Conservation (phyloP, 2,797 vertebrate species). For the Fundulus diaphanus region DNA sequence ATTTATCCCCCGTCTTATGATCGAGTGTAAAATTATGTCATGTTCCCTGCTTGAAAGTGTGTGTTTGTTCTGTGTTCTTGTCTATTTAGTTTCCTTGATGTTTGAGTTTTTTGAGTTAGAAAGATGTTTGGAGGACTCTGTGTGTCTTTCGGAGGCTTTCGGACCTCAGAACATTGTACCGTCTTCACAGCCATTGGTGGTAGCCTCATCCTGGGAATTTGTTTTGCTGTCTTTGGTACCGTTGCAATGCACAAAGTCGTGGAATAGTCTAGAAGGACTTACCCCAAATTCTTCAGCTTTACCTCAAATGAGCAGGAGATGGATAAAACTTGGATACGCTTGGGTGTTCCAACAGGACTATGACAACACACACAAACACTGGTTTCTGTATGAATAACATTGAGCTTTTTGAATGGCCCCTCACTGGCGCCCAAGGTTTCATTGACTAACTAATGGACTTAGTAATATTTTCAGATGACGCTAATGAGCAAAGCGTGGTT, state of each 20-base stretch:
- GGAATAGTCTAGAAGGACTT: background rate
- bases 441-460: background rate
- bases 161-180: too few relatives aligned
- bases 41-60: conserved; percentile 9
- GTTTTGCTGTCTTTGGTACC: too few relatives aligned
- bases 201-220: too few relatives aligned
- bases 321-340: background rate
- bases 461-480: conserved; percentile 1
- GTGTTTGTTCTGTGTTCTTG: conserved; percentile 6
- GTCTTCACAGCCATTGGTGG: too few relatives aligned
- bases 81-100: too few relatives aligned
- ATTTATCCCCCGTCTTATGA: conserved; percentile 36
- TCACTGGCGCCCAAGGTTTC: background rate
- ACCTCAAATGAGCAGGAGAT: background rate
- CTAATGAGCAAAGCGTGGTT: conserved; percentile 1
- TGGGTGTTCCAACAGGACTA: too few relatives aligned
- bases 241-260: too few relatives aligned
- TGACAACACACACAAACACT: background rate
- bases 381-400: background rate
- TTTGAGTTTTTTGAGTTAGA: too few relatives aligned
- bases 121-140: too few relatives aligned
- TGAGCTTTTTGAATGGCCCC: background rate
- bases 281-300: too few relatives aligned
- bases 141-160: too few relatives aligned
- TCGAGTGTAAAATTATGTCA: conserved; percentile 12